phyloP scores from a whole-genome alignment of 2,797 vertebrate species.

The Cottoperca gobio region DNA sequence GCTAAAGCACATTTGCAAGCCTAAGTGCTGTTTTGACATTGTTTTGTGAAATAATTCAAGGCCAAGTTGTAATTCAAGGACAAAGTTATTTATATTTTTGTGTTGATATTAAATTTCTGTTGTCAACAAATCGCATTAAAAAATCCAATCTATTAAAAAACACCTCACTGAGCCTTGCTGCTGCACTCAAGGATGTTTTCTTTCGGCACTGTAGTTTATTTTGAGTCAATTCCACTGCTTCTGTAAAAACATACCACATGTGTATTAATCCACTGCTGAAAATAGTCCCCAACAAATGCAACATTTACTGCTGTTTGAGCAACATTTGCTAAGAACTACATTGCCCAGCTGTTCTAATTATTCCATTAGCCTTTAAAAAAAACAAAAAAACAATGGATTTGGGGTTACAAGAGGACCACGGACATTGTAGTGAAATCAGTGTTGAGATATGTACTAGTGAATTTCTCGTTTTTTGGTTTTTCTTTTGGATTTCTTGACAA shows the following conservation, averaged over 20 bases:
- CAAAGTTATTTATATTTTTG: not conserved
- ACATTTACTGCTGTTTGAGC: not conserved
- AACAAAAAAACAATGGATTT: not conserved
- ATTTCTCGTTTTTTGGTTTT: not conserved
- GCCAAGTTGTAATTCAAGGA: not conserved
- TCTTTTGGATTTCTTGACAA: not conserved
- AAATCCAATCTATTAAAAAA: slow-evolving; percentile 3
- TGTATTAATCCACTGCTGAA: slow-evolving; percentile 1
- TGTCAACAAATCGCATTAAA: slow-evolving; percentile 22
- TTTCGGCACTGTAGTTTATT: slow-evolving; percentile 5
- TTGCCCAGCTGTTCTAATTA: not conserved
- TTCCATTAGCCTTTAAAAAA: not conserved
- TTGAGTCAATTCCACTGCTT: slow-evolving; percentile 5
- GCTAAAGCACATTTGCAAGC: not conserved
- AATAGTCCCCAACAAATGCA: slow-evolving; percentile 7
- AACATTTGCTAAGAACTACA: not conserved
- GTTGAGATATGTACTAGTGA: not conserved
- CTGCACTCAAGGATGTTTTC: slow-evolving; percentile 2
- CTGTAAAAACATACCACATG: not conserved
- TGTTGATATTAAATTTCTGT: not conserved
- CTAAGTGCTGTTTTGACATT: not conserved
- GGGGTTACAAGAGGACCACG: not conserved
- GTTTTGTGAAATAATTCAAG: slow-evolving; percentile 1
- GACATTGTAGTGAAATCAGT: not conserved
- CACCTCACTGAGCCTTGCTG: not conserved